Evolutionary conservation across 23 tunicate species (phyloP).

Genomic region (Phallusia fumigata): DNA sequence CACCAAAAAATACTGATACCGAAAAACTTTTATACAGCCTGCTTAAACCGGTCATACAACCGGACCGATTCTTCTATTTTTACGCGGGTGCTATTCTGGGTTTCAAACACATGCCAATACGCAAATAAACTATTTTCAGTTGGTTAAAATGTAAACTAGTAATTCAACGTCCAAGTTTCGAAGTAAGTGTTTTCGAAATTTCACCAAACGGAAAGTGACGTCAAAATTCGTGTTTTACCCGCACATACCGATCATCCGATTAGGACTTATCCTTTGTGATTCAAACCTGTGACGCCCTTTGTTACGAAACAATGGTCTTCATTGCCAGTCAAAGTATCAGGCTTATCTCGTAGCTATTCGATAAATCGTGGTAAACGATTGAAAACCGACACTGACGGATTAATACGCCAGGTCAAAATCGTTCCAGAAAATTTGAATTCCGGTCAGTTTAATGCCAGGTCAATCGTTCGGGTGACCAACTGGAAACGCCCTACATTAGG

Average conservation of each 20-base stretch:
- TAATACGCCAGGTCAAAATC: not conserved
- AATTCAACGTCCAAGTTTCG: no score
- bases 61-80: no score
- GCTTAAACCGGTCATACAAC: no score
- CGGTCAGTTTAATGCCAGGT: not conserved
- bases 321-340: not conserved
- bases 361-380: not conserved
- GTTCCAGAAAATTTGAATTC: not conserved
- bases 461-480: not conserved
- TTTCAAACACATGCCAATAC: no score
- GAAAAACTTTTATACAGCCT: no score
- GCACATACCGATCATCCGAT: constrained; percentile 6
- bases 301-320: constrained; percentile 6
- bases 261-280: not conserved
- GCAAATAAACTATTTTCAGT: no score
- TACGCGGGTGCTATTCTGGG: no score
- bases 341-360: not conserved
- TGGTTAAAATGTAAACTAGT: no score
- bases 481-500: not conserved
- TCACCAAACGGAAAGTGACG: not conserved
- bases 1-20: no score
- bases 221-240: not conserved
- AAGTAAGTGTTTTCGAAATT: no score
- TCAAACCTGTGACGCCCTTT: constrained; percentile 3
- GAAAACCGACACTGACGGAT: not conserved